Conservation (phyloP, 2,888 invertebrate species). For the Molanna angustata region DNA sequence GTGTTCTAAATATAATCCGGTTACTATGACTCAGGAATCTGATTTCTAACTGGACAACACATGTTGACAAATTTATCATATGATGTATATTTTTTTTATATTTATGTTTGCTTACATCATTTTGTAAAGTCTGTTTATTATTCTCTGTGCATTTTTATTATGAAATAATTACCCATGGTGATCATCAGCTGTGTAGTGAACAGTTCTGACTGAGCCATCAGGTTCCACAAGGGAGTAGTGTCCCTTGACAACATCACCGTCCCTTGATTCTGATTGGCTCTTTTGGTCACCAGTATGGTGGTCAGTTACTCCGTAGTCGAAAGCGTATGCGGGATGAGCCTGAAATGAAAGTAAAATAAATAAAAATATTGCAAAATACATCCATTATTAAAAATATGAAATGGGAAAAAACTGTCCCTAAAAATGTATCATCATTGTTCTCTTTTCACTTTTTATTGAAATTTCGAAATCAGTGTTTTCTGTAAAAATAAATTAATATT, state of each 20-base stretch:
- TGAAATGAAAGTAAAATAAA: constrained; percentile 3
- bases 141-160: no score
- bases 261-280: constrained; percentile 29
- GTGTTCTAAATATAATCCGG: no score
- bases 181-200: constrained; percentile 32
- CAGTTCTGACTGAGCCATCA: constrained; percentile 30
- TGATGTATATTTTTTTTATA: neutral
- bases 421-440: no score
- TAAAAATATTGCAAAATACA: neutral
- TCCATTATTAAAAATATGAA: neutral
- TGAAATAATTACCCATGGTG: constrained; percentile 30
- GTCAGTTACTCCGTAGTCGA: constrained; percentile 29
- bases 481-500: no score
- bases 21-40: no score
- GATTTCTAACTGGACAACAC: no score
- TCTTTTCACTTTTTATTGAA: no score
- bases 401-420: neutral
- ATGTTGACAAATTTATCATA: no score
- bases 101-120: no score
- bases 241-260: constrained; percentile 31
- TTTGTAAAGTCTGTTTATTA: no score
- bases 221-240: constrained; percentile 30
- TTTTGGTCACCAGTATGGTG: constrained; percentile 31
- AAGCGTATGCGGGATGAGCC: constrained; percentile 31
- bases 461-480: no score